A percentile compares a stretch with the other conserved stretches of the same genome.
These are phyloP conservation scores for Drosophila kurseongensis DNA, from an alignment of 1,140 invertebrate species.

Conservation along the genomic window DNA sequence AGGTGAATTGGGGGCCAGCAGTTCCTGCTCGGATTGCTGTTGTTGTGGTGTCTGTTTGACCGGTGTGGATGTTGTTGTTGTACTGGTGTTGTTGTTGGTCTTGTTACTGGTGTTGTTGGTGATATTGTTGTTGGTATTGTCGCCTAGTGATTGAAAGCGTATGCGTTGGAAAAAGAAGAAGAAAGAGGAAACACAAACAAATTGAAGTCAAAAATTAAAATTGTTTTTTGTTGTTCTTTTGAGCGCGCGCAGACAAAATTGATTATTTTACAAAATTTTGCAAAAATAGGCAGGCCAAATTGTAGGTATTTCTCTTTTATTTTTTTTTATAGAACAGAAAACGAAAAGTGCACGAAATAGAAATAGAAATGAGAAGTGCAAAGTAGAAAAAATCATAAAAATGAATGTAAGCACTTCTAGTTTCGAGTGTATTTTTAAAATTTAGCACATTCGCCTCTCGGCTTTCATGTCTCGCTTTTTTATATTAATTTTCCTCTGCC, in stretches of 20 bases:
- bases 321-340: conserved; percentile 27
- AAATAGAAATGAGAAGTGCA: conserved; percentile 64
- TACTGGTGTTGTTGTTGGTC: conserved; percentile 52
- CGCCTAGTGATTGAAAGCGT: conserved; percentile 78
- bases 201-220: conserved; percentile 82
- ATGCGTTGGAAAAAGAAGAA: conserved; percentile 72
- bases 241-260: conserved; percentile 18
- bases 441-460: conserved; percentile 57
- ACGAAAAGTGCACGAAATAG: conserved; percentile 42
- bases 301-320: conserved; percentile 31
- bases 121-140: conserved; percentile 70
- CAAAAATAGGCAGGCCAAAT: conserved; percentile 70
- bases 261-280: conserved; percentile 45
- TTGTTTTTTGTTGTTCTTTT: conserved; percentile 30
- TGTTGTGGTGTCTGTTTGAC: conserved; percentile 73
- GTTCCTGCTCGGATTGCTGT: conserved; percentile 40
- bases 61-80: conserved; percentile 66
- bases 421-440: conserved; percentile 67
- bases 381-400: conserved; percentile 62
- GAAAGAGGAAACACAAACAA: conserved; percentile 80
- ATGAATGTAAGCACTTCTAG: conserved; percentile 62
- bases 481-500: conserved; percentile 45
- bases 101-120: conserved; percentile 51
- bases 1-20: conserved; percentile 53
- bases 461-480: conserved; percentile 27